phyloP scores from a whole-genome alignment of 2,888 invertebrate species.

The Thymelicus lineola region DNA sequence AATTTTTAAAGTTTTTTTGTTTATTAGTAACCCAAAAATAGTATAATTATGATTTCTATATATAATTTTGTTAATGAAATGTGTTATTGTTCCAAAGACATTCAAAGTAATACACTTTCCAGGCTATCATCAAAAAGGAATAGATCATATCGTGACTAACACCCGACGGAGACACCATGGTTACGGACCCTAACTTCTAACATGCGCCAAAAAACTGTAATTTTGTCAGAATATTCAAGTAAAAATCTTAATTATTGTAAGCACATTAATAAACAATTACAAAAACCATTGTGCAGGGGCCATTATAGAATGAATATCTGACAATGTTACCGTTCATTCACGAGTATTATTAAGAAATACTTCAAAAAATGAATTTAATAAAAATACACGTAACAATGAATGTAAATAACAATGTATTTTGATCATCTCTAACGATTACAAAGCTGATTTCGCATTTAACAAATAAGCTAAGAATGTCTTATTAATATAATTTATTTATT shows the following conservation, averaged over 20 bases:
- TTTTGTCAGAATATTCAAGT: constrained; percentile 44
- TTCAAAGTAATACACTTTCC: constrained; percentile 59
- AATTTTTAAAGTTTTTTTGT: no score
- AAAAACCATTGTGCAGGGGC: constrained; percentile 15
- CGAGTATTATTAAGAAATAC: constrained; percentile 38
- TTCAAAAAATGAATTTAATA: constrained; percentile 21
- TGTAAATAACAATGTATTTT: constrained; percentile 75
- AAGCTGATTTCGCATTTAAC: constrained; percentile 78
- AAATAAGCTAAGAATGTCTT: constrained; percentile 56
- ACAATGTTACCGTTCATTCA: constrained; percentile 34
- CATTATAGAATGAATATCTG: constrained; percentile 17
- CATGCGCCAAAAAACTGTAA: constrained; percentile 45
- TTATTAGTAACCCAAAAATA: no score
- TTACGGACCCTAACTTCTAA: constrained; percentile 52
- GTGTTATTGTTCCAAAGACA: constrained; percentile 20
- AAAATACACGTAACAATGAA: constrained; percentile 18
- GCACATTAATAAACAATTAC: background rate
- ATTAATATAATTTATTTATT: constrained; percentile 56
- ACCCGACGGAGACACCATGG: constrained; percentile 58
- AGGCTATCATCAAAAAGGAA: constrained; percentile 78
- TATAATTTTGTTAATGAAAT: background rate
- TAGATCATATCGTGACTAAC: constrained; percentile 63
- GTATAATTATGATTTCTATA: no score
- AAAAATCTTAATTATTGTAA: constrained; percentile 11
- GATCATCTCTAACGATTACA: constrained; percentile 65